These are phyloP conservation scores for Zeugodacus cucurbitae DNA, from an alignment of 1,140 invertebrate species.

Conservation along the genomic window DNA sequence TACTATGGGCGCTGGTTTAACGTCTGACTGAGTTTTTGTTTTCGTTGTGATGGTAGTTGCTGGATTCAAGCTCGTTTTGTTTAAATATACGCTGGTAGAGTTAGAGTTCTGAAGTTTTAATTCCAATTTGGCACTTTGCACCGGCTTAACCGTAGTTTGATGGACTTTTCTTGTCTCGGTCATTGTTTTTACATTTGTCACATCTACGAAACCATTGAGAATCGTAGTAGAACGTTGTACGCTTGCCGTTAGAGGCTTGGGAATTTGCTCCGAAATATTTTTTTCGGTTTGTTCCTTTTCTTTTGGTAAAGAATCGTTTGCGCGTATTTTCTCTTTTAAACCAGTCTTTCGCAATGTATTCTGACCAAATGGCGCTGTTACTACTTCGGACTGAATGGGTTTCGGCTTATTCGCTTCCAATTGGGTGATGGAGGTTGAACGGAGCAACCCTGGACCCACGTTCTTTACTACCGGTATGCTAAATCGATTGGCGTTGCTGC, in stretches of 20 bases:
- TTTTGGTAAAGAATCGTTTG: conserved; percentile 52
- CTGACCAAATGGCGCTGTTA: conserved; percentile 57
- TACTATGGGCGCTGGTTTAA: conserved; percentile 41
- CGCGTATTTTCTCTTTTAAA: conserved; percentile 63
- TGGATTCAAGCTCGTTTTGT: conserved; percentile 40
- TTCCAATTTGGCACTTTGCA: conserved; percentile 55
- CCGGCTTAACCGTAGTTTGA: not conserved
- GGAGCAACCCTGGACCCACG: conserved; percentile 46
- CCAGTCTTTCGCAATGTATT: conserved; percentile 60
- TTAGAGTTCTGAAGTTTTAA: conserved; percentile 48
- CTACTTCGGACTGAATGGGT: not conserved
- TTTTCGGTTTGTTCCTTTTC: conserved; percentile 49
- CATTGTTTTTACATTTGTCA: conserved; percentile 43
- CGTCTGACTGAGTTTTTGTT: not conserved
- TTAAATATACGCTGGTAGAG: conserved; percentile 32
- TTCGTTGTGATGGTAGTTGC: conserved; percentile 22
- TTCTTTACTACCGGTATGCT: conserved; percentile 48
- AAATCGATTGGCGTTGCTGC: conserved; percentile 52
- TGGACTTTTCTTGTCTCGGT: not conserved
- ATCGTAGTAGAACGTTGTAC: conserved; percentile 6
- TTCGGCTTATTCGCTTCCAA: conserved; percentile 15
- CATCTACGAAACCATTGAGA: conserved; percentile 4
- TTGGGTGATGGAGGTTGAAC: conserved; percentile 47
- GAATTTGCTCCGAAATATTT: conserved; percentile 34
- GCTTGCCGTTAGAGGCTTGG: conserved; percentile 42